Conservation (phyloP, 2,113 vertebrate genomes). For the Indri indri region DNA sequence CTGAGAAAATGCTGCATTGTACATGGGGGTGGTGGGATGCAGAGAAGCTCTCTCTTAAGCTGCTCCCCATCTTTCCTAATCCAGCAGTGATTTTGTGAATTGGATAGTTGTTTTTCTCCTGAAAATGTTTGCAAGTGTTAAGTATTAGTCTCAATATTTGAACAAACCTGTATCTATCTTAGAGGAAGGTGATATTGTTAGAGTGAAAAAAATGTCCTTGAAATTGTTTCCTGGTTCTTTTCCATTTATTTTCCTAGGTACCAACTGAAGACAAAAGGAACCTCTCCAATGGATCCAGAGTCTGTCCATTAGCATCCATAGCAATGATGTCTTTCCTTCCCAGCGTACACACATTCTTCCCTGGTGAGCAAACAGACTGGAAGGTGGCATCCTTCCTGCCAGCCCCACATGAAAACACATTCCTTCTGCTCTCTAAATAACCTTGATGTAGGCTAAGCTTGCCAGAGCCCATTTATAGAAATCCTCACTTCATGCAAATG, state of each 20-base stretch:
- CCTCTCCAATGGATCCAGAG: not conserved
- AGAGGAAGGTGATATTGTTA: not conserved
- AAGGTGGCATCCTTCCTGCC: not conserved
- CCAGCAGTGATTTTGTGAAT: not conserved
- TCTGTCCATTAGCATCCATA: not conserved
- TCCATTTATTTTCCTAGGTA: not conserved
- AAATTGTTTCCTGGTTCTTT: not conserved
- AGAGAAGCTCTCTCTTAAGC: not conserved
- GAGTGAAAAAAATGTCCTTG: not conserved
- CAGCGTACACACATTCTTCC: not conserved
- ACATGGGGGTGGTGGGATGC: not conserved
- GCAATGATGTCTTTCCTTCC: not conserved
- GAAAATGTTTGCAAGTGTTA: not conserved
- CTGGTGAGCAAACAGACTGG: not conserved
- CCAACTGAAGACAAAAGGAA: not conserved
- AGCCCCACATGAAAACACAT: not conserved
- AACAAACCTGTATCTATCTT: not conserved
- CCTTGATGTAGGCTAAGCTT: not conserved
- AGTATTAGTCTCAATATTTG: not conserved
- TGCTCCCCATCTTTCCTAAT: no score
- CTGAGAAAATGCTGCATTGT: rapidly evolving
- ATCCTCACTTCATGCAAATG: not conserved
- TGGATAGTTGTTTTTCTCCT: not conserved
- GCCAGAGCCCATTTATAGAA: slow-evolving; percentile 12
- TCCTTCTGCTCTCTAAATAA: not conserved